Evolutionary conservation across 2,113 vertebrate genomes (phyloP), one percentile per base, ranked within the genome.

Genomic region (Donacobius atricapilla): DNA sequence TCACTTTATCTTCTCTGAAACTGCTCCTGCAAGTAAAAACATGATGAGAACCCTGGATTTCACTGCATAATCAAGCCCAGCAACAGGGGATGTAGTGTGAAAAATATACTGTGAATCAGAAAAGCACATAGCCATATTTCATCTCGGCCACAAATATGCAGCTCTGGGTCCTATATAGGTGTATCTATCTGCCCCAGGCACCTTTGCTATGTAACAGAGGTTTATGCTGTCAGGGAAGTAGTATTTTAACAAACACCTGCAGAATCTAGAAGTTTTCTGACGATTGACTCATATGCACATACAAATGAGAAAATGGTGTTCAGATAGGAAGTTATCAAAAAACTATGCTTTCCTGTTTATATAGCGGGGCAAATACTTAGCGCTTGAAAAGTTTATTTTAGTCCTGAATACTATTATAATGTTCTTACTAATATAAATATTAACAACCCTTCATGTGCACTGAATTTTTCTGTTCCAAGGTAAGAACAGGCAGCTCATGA

Each of bases 341-440:
- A 68, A 58, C 40, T 58, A 45, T 75, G 90, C 92, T 97, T 98
- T 98, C 96, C 97, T 98, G 96, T 98, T 98, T 97, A 97, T 65
- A 11, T 10, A 80, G 47, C 27, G 16, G 53, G 91, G 63, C 88
- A 81, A 95, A 94, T 76, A 93, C 39, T 64, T 94, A 30, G 5
- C 27, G 44, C 48, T 81, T 79, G 7, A 91, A 61, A 94, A 72
- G 3, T 20, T 68, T 66, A 58, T 84, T 94, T 31, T 66, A 71
- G 64, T 93, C 89, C 73, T 87, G n/a, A 90, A 53, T n/a, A 31
- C 33, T 69, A 54, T 78, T 53, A 40, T 80, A 53, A 47, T 80
- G 3, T 65, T 95, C 73, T 92, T 77, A 54, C 28, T 78, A 58
- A 54, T 37, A n/a, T 7, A 70, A 89, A 87, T 71, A 50, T 47